Evolutionary conservation across 2,113 vertebrate genomes (phyloP), one percentile per base, ranked within the genome.

Genomic region (Sphaerodactylus townsendi): DNA sequence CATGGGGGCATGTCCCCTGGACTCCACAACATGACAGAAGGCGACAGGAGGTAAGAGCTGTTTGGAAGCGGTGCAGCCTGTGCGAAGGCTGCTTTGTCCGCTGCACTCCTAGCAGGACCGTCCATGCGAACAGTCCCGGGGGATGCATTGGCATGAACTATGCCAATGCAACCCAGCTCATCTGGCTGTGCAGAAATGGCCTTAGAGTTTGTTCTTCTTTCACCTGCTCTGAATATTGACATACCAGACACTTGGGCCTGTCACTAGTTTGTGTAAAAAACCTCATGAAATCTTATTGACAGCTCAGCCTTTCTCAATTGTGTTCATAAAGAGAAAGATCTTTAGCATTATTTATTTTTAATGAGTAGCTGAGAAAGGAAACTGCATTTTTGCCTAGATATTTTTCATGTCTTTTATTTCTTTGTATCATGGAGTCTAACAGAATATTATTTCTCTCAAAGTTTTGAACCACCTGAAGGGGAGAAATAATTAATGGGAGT

Each of bases 401-500:
- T n/a, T 88, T 90, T 81, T 85, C 68, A 87, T 59, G 85, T 33
- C 87, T 92, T 81, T 86, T 37, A 90, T 64, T 4, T 3, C 75
- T 91, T 91, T 86, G 2, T 65, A 90, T 92, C 87, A 71, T 30
- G 85, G 62, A 59, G 78, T 25, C n/a, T 89, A 85, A 48, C 17
- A 62, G 33, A n/a, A 76, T 30, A 82, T 13, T 50, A 10, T 13
- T 76, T 86, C 62, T 78, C 50, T n/a, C n/a, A 1, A 89, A 84
- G 21, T 86, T 76, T 19, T 87, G 35, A 90, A 93, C 83, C 53
- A 71, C 71, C 82, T 90, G 84, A 89, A 77, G 87, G 50, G 53
- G 71, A 81, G 76, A 78, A 89, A 86, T 87, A 91, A 91, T 85
- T 91, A 28, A 68, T 82, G 14, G 15, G n/a, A 86, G 23, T 76